Percentiles rank a stretch among this genome's conserved stretches.
Evolutionary conservation across 2,113 vertebrate genomes (phyloP).

Genomic region (Gnathonemus longibarbis): DNA sequence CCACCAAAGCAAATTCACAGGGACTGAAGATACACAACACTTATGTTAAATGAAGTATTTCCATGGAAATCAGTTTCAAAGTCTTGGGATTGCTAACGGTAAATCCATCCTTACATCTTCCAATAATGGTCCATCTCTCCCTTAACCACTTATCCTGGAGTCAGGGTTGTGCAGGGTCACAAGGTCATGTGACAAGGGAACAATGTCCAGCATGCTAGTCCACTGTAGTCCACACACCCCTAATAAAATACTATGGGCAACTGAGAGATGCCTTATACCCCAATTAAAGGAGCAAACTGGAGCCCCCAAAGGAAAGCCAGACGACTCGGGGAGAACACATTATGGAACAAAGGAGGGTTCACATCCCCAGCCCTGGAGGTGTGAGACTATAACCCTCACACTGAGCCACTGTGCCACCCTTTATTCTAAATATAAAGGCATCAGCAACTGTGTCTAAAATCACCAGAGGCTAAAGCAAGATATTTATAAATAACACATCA

Average conservation of each 20-base stretch:
- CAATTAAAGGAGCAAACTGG: background rate
- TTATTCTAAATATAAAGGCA: constrained; percentile 25
- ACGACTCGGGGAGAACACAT: background rate
- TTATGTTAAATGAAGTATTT: background rate
- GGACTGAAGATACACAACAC: background rate
- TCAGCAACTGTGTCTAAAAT: constrained; percentile 22
- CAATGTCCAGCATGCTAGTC: background rate
- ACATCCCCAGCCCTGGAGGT: background rate
- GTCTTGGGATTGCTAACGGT: background rate
- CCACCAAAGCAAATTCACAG: background rate
- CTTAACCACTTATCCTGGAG: background rate
- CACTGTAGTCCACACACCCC: background rate
- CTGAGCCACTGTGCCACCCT: background rate
- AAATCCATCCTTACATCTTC: background rate
- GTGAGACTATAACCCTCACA: background rate
- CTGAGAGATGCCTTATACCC: background rate
- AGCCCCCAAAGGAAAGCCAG: background rate
- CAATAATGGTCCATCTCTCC: background rate
- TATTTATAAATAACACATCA: constrained; percentile 26
- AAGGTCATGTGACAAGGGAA: background rate
- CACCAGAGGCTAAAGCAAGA: background rate
- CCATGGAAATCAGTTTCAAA: background rate
- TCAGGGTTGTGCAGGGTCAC: background rate
- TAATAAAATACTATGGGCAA: background rate
- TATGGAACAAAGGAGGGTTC: background rate